Conservation (phyloP, 2,888 invertebrate genomes). For the Pheosia tremula region DNA sequence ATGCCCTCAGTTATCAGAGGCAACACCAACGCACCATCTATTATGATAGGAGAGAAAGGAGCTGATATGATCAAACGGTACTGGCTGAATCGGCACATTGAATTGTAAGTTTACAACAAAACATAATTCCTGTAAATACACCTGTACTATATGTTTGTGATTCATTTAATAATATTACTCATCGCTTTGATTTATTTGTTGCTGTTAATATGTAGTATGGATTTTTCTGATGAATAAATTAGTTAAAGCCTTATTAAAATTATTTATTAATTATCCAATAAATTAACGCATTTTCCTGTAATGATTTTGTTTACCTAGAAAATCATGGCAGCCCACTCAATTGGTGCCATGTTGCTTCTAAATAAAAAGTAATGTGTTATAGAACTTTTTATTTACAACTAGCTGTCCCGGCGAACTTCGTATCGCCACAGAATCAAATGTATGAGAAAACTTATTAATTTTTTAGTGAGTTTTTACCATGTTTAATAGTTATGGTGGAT, state of each 20-base stretch:
- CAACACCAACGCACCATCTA: conserved; percentile 83
- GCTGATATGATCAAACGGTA: conserved; percentile 80
- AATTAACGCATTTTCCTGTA: too few species aligned
- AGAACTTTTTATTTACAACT: too few species aligned
- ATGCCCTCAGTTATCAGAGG: conserved; percentile 84
- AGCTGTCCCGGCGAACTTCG: too few species aligned
- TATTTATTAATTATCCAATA: too few species aligned
- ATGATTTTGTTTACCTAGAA: too few species aligned
- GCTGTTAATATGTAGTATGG: background rate
- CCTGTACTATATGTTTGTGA: background rate
- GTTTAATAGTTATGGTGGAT: too few species aligned
- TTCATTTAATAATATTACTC: background rate
- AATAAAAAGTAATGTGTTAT: too few species aligned
- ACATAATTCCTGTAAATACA: background rate
- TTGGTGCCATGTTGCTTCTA: too few species aligned
- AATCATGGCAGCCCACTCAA: too few species aligned
- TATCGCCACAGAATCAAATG: too few species aligned
- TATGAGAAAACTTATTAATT: too few species aligned
- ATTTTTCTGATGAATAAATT: background rate
- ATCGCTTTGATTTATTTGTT: background rate
- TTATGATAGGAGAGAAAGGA: conserved; percentile 85
- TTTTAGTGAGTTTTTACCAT: too few species aligned
- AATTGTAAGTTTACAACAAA: conserved; percentile 19
- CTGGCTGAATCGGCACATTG: conserved; percentile 53
- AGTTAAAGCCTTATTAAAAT: background rate